phyloP scores from a whole-genome alignment of 2,888 invertebrate species.

The Meliscaeva auricollis region DNA sequence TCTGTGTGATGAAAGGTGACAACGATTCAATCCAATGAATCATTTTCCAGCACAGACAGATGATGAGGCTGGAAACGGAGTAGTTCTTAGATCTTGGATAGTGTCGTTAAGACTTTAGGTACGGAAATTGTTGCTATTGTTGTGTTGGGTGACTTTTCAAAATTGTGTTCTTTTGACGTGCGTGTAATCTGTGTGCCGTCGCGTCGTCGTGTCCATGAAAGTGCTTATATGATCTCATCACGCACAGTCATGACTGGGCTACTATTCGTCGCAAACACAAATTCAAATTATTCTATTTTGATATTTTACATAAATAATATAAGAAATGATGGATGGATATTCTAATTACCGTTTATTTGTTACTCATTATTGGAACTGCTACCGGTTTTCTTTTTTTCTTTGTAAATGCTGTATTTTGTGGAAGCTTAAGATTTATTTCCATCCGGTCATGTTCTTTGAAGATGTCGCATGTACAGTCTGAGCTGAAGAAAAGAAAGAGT shows the following conservation, averaged over 20 bases:
- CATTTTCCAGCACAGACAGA: constrained; percentile 47
- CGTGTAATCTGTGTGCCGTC: too few relatives aligned
- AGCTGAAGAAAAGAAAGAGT: constrained; percentile 1
- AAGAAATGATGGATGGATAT: constrained; percentile 62
- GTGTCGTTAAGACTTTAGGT: constrained; percentile 21
- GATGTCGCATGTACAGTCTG: not conserved
- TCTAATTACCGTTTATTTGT: constrained; percentile 73
- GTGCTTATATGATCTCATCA: constrained; percentile 20
- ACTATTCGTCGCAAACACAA: constrained; percentile 37
- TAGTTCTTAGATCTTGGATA: constrained; percentile 2
- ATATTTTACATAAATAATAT: constrained; percentile 48
- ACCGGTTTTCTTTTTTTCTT: not conserved
- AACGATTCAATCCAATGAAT: constrained; percentile 74
- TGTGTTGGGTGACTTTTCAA: constrained; percentile 41
- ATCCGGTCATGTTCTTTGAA: constrained; percentile 32
- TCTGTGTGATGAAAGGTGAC: constrained; percentile 69
- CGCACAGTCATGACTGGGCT: constrained; percentile 24
- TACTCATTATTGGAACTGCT: constrained; percentile 41
- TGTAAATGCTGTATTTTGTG: not conserved
- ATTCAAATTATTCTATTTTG: constrained; percentile 60
- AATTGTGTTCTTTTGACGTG: constrained; percentile 57
- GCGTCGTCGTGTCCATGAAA: constrained; percentile 52
- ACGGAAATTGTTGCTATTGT: constrained; percentile 49
- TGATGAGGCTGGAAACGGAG: constrained; percentile 11
- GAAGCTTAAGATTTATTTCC: constrained; percentile 26